Conservation (phyloP, 2,113 vertebrate species). For the western clawed frog (Xenopus tropicalis) region DNA sequence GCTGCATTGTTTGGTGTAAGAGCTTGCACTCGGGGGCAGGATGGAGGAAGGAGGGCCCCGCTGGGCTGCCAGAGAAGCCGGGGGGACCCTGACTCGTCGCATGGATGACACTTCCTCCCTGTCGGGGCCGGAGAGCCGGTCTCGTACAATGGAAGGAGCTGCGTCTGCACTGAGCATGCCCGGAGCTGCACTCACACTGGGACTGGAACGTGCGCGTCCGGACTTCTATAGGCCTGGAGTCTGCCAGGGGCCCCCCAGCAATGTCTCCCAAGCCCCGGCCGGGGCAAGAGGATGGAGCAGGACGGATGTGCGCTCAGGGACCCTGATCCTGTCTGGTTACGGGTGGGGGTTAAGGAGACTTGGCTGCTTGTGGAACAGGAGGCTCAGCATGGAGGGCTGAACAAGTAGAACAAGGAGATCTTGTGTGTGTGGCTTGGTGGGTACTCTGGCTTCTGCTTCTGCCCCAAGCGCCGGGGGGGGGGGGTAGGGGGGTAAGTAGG, state of each 20-base stretch:
- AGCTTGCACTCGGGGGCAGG: too few relatives aligned
- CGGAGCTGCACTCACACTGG: constrained; percentile 64
- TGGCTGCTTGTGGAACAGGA: neutral
- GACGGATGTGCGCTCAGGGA: neutral
- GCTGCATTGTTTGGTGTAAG: too few relatives aligned
- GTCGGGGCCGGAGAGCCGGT: constrained; percentile 61
- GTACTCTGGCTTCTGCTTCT: too few relatives aligned
- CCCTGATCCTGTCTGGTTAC: neutral
- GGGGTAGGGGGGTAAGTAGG: too few relatives aligned
- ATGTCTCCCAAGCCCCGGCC: neutral
- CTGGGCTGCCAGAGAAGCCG: neutral
- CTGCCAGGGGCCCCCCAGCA: constrained; percentile 51
- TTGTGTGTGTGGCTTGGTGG: neutral
- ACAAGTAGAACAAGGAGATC: neutral
- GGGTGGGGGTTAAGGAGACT: neutral
- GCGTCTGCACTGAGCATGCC: constrained; percentile 70
- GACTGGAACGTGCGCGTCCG: constrained; percentile 64
- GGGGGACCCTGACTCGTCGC: neutral
- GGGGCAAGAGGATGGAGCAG: too few relatives aligned
- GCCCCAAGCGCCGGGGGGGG: too few relatives aligned
- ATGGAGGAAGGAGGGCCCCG: neutral
- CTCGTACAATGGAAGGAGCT: too few relatives aligned
- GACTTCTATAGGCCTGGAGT: constrained; percentile 61
- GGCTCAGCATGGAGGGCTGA: neutral
- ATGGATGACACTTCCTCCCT: constrained; percentile 63